Evolutionary conservation across 1,140 invertebrate genomes (phyloP).

Genomic region (Zaprionus ornatus): DNA sequence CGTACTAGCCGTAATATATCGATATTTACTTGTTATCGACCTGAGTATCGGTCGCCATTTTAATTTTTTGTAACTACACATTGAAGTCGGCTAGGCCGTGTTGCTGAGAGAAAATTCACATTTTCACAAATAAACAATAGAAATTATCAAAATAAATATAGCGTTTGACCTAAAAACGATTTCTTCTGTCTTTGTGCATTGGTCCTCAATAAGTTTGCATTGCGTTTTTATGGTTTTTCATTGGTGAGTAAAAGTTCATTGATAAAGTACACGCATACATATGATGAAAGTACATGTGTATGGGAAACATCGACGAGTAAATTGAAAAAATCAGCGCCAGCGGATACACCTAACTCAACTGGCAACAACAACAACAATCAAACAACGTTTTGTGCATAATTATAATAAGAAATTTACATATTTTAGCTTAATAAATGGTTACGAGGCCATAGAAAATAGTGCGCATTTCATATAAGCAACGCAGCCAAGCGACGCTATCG

Average conservation of each 20-base stretch:
- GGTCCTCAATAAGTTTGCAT: slow-evolving; percentile 60
- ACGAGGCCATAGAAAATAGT: slow-evolving; percentile 39
- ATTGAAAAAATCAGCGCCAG: slow-evolving; percentile 26
- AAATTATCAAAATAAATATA: slow-evolving; percentile 69
- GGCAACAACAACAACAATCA: slow-evolving; percentile 4
- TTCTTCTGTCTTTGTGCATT: slow-evolving; percentile 70
- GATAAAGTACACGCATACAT: slow-evolving; percentile 49
- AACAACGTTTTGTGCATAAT: slow-evolving; percentile 14
- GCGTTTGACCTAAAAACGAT: slow-evolving; percentile 50
- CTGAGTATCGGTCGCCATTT: slow-evolving; percentile 30
- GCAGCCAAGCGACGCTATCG: slow-evolving; percentile 5
- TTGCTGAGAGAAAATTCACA: slow-evolving; percentile 54
- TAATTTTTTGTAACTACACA: slow-evolving; percentile 44
- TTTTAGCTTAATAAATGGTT: slow-evolving; percentile 20
- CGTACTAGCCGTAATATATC: not conserved
- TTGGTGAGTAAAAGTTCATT: slow-evolving; percentile 74
- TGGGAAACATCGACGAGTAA: slow-evolving; percentile 17
- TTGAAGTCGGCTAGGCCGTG: slow-evolving; percentile 46
- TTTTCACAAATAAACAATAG: slow-evolving; percentile 59
- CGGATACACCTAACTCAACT: slow-evolving; percentile 12
- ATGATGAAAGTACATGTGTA: slow-evolving; percentile 2
- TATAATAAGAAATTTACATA: slow-evolving; percentile 3
- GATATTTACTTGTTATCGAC: slow-evolving; percentile 18
- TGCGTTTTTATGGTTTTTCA: slow-evolving; percentile 67
- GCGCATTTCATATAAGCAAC: slow-evolving; percentile 1